Percentiles rank a stretch among this genome's conserved stretches.
Conservation (phyloP, 2,888 invertebrate species). For the Troides aeacus region DNA sequence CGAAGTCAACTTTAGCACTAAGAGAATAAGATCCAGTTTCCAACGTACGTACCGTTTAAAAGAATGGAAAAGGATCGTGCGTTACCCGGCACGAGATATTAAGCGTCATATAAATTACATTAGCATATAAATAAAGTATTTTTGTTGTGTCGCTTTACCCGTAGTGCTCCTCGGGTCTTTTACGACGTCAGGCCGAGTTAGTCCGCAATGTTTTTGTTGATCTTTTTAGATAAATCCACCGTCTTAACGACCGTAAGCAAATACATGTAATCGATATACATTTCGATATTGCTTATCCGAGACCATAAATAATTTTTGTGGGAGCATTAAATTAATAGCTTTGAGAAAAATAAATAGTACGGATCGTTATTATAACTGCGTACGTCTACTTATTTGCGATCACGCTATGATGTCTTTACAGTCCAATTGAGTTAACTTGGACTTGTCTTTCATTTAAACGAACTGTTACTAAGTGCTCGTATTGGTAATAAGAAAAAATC, state of each 20-base stretch:
- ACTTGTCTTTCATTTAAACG: background rate
- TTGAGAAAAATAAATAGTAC: constrained; percentile 55
- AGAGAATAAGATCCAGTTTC: constrained; percentile 52
- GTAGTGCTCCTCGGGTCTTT: constrained; percentile 68
- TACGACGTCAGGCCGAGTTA: constrained; percentile 71
- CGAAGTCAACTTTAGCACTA: constrained; percentile 58
- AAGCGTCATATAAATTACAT: constrained; percentile 81
- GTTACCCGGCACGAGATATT: constrained; percentile 79
- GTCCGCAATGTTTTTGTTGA: constrained; percentile 74
- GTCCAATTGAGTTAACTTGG: background rate
- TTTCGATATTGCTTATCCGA: constrained; percentile 72
- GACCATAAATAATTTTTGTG: constrained; percentile 74
- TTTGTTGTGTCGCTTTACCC: constrained; percentile 69
- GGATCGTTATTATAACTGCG: constrained; percentile 4
- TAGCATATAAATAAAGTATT: constrained; percentile 81
- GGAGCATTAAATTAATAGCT: constrained; percentile 76
- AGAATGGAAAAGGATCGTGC: constrained; percentile 77
- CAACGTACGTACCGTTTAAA: constrained; percentile 42
- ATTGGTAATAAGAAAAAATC: no score
- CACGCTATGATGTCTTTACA: background rate
- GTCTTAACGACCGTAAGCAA: constrained; percentile 76
- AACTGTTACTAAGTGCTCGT: no score
- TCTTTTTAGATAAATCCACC: constrained; percentile 77
- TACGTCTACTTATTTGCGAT: constrained; percentile 4
- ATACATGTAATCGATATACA: constrained; percentile 76